Percentiles rank a stretch among this genome's conserved stretches.
phyloP scores from a whole-genome alignment of 2,797 vertebrate genomes.

The Microhierax caerulescens region DNA sequence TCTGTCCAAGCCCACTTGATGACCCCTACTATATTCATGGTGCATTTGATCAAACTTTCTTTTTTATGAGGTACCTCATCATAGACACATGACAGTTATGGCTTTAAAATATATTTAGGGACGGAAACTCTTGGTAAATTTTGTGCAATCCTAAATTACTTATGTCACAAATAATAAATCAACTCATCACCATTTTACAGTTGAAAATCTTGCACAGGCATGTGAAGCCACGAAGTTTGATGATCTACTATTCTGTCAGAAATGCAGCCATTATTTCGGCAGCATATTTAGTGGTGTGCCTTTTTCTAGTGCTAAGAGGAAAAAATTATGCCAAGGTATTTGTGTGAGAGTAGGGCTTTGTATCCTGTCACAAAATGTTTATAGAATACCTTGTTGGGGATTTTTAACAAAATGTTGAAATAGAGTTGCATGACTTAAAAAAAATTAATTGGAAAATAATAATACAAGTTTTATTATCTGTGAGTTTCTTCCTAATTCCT shows the following conservation, averaged over 20 bases:
- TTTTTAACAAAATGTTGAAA: neutral
- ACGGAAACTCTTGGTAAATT: conserved; percentile 42
- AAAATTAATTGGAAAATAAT: neutral
- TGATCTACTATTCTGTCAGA: conserved; percentile 10
- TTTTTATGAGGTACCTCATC: conserved; percentile 14
- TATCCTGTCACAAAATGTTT: neutral
- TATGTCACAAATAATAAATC: conserved; percentile 63
- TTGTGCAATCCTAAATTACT: conserved; percentile 48
- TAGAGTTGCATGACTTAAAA: neutral
- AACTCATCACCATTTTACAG: conserved; percentile 23
- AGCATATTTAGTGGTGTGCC: neutral
- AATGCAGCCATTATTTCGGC: neutral
- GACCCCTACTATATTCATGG: neutral
- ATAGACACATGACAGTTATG: neutral
- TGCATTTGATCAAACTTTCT: neutral
- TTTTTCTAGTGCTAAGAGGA: neutral
- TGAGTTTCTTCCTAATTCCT: neutral
- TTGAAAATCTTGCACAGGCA: neutral
- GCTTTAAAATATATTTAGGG: conserved; percentile 49
- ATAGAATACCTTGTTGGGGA: neutral
- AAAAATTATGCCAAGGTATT: neutral
- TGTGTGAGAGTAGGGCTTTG: neutral
- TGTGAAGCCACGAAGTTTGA: neutral
- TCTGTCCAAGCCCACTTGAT: neutral
- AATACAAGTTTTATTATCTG: neutral